Evolutionary conservation across 2,888 invertebrate species (phyloP), one percentile per base, ranked within the genome.

Genomic region (Thecocarcelia acutangulata): DNA sequence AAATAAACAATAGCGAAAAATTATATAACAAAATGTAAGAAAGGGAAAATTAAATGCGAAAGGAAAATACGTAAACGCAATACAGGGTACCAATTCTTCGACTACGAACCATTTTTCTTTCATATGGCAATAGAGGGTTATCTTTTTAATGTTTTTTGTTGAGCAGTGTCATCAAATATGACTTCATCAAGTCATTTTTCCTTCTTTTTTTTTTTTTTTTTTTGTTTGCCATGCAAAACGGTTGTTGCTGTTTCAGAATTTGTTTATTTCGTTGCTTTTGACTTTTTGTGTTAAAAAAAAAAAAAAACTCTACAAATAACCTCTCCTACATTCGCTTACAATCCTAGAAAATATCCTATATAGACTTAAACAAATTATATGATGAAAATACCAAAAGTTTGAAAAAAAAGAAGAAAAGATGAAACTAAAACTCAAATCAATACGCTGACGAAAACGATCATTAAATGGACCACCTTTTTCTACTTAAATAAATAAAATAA

Each of bases 381-480:
- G 28, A 52, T 11, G 1, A 42, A 52, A 52, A 17, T 12, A 58
- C 42, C 17, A 58, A 66, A 72, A 72, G 12, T 50, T 33, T 33
- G 1, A 33, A 8, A 33, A 33, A 33, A 33, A 33, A 33, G 8
- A 33, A 33, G 8, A 33, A 33, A 70, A 66, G 63, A 69, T 33
- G 72, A 78, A 66, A 52, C 66, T 54, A 28, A 69, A 85, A 86
- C 85, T 84, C 85, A 86, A 82, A 87, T 86, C 86, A 87, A 78
- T 82, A 82, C 85, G 84, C 85, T 85, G 86, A 87, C 86, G 85
- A 87, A 86, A 81, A 87, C 88, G 87, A 88, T 87, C 87, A 88
- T 88, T 85, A 87, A 88, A 88, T 89, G 89, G 89, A 89, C 88
- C 88, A 89, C 88, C 88, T 86, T 88, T 87, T 88, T 86, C 80